These are phyloP conservation scores for Ellobius talpinus DNA, from an alignment of 2,113 vertebrate genomes.

Conservation along the genomic window DNA sequence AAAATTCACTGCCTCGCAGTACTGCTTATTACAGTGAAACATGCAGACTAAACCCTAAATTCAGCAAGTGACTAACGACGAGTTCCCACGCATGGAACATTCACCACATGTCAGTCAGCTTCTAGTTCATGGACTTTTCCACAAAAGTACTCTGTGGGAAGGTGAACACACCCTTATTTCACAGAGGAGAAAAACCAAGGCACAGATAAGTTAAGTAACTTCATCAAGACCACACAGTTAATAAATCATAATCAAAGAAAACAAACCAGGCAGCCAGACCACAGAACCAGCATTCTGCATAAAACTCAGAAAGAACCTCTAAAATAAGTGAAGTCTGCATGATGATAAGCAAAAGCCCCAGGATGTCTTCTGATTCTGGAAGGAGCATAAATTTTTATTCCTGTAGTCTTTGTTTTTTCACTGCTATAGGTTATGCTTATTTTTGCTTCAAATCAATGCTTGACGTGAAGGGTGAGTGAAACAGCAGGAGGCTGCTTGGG, in stretches of 20 bases:
- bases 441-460: background rate
- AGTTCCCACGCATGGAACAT: background rate
- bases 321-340: background rate
- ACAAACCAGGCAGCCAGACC: background rate
- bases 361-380: background rate
- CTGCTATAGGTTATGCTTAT: background rate
- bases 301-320: constrained; percentile 28
- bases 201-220: constrained; percentile 24
- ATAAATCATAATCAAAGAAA: constrained; percentile 32
- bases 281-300: background rate
- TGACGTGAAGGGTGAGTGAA: background rate
- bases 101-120: background rate
- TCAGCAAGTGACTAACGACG: background rate
- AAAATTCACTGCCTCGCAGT: background rate
- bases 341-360: constrained; percentile 1
- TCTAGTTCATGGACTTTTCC: background rate
- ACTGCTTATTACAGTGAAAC: background rate
- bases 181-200: constrained; percentile 32
- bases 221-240: background rate
- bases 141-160: background rate
- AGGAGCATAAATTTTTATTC: background rate
- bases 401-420: background rate
- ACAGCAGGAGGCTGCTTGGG: background rate
- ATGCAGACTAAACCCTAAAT: background rate
- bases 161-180: background rate